Evolutionary conservation across 1,140 invertebrate species (phyloP).

Genomic region (Coptotermes formosanus): DNA sequence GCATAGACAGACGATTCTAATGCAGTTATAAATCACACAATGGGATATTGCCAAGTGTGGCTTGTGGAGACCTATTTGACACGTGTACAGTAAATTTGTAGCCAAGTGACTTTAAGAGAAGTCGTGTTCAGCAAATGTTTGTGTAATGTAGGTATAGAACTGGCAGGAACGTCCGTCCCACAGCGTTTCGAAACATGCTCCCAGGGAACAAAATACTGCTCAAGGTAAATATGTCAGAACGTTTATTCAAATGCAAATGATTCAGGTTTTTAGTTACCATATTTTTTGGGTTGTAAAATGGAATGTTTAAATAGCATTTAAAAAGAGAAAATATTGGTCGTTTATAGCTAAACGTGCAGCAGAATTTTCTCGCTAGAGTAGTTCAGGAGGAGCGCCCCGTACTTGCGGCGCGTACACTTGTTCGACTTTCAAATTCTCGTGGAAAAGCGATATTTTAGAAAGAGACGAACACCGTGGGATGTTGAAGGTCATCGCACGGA

Average conservation of each 20-base stretch:
- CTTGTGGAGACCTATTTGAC: conserved; percentile 7
- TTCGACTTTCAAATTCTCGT: too few species aligned
- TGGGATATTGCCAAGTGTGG: not conserved
- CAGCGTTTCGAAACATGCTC: not conserved
- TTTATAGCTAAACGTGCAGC: not conserved
- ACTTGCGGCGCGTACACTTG: too few species aligned
- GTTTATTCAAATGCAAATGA: conserved; percentile 6
- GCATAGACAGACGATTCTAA: not conserved
- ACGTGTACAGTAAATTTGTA: not conserved
- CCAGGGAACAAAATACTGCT: not conserved
- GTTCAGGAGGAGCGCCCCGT: not conserved
- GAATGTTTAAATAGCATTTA: not conserved
- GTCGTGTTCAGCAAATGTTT: not conserved
- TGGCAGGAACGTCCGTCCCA: not conserved
- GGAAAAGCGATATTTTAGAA: too few species aligned
- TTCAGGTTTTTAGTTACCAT: not conserved
- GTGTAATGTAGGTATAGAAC: not conserved
- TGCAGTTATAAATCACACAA: conserved; percentile 17
- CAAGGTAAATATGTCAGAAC: conserved; percentile 12
- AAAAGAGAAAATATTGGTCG: conserved; percentile 17
- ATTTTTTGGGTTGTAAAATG: not conserved
- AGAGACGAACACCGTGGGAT: too few species aligned
- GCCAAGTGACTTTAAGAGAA: not conserved
- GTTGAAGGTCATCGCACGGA: too few species aligned
- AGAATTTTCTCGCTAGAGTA: not conserved